phyloP scores from a whole-genome alignment of 1,140 invertebrate genomes.

The Pogonomyrmex californicus region DNA sequence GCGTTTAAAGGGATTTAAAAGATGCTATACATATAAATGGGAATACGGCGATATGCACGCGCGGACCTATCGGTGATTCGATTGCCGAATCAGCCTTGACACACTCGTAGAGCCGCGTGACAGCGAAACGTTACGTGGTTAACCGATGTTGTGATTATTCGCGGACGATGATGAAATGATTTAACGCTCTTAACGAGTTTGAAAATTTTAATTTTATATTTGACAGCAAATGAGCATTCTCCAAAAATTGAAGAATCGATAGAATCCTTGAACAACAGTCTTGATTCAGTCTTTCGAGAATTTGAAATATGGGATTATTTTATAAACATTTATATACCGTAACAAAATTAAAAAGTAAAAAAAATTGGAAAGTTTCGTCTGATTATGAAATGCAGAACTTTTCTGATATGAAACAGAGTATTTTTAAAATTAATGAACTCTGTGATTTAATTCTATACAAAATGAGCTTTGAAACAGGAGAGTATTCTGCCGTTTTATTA shows the following conservation, averaged over 20 bases:
- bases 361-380: background rate
- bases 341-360: background rate
- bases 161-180: background rate
- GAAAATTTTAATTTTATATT: background rate
- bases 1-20: conserved; percentile 14
- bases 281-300: background rate
- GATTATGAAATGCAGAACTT: background rate
- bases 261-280: background rate
- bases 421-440: background rate
- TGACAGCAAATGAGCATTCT: background rate
- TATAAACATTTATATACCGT: too few species aligned
- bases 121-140: conserved; percentile 46
- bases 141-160: background rate
- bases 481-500: background rate
- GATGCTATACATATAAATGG: background rate
- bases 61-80: conserved; percentile 40
- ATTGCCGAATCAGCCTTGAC: conserved; percentile 63
- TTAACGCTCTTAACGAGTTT: background rate
- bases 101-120: conserved; percentile 54
- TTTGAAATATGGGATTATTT: background rate
- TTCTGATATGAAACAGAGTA: background rate
- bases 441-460: background rate
- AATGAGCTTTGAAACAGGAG: background rate
- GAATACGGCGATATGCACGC: conserved; percentile 20
- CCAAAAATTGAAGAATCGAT: background rate